Conservation (phyloP, 2,797 vertebrate genomes). For the Acanthurus leucopareius region DNA sequence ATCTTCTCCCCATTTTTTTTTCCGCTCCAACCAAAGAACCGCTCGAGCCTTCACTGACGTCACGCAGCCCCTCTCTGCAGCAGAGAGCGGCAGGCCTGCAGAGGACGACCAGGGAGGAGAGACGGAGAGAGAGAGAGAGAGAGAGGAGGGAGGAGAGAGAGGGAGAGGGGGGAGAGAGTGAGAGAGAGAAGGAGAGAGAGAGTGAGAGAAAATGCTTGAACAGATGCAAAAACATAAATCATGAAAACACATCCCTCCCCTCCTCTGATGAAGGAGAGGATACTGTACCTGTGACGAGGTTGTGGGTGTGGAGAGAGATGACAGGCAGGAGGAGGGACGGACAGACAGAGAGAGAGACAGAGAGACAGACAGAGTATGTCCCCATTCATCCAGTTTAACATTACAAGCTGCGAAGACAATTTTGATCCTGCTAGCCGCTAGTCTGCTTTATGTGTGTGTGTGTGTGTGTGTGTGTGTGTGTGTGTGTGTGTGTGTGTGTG, state of each 20-base stretch:
- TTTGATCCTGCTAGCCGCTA: slow-evolving; percentile 16
- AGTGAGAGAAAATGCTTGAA: slow-evolving; percentile 8
- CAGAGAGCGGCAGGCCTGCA: slow-evolving; percentile 82
- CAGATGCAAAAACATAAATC: slow-evolving; percentile 42
- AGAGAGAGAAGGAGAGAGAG: not conserved
- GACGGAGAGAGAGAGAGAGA: slow-evolving; percentile 20
- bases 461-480: not conserved
- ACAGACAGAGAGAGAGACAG: not conserved
- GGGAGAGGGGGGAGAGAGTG: not conserved
- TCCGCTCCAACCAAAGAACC: slow-evolving; percentile 77
- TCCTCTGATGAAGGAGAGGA: slow-evolving; percentile 24
- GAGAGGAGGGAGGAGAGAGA: not conserved
- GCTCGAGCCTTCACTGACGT: slow-evolving; percentile 87
- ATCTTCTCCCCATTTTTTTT: slow-evolving; percentile 82
- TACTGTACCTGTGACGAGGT: slow-evolving; percentile 32
- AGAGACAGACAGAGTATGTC: not conserved
- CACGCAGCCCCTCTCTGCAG: slow-evolving; percentile 87
- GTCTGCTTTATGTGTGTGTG: not conserved
- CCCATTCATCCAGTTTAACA: slow-evolving; percentile 9
- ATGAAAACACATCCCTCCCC: slow-evolving; percentile 23
- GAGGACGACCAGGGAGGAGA: slow-evolving; percentile 71
- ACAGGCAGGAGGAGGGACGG: not conserved
- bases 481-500: not conserved
- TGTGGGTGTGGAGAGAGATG: slow-evolving; percentile 26
- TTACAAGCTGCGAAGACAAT: slow-evolving; percentile 11